phyloP scores from a whole-genome alignment of 2,113 vertebrate genomes.

The Furnarius figulus region DNA sequence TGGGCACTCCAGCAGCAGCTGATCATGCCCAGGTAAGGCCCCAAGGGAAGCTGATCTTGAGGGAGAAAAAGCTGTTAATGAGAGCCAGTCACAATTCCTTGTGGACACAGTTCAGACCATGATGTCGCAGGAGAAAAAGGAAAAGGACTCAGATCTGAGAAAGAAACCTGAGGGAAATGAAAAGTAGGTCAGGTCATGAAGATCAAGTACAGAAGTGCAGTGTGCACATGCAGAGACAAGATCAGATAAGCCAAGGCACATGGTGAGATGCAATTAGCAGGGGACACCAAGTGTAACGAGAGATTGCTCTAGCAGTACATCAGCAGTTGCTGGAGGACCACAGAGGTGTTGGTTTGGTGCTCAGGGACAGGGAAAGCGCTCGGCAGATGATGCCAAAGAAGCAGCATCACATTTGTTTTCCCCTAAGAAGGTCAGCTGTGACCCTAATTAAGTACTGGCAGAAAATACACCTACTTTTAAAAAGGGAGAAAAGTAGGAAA shows the following conservation, averaged over 20 bases:
- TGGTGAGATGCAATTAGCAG: slow-evolving; percentile 59
- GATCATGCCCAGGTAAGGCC: neutral
- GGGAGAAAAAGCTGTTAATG: neutral
- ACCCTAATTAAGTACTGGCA: neutral
- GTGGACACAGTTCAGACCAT: neutral
- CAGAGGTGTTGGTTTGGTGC: neutral
- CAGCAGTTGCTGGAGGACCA: neutral
- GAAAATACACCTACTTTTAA: neutral
- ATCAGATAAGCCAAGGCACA: slow-evolving; percentile 45
- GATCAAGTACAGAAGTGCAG: slow-evolving; percentile 27
- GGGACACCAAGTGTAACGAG: slow-evolving; percentile 52
- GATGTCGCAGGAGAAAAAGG: neutral
- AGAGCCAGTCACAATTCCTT: neutral
- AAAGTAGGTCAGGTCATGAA: slow-evolving; percentile 54
- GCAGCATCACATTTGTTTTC: neutral
- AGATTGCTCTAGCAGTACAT: neutral
- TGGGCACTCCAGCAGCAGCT: neutral
- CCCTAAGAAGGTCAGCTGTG: neutral
- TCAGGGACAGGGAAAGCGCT: neutral
- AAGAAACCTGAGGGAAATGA: neutral
- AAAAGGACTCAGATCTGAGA: neutral
- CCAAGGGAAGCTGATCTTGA: neutral
- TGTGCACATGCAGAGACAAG: neutral
- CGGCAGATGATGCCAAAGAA: neutral
- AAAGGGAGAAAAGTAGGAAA: neutral